Conservation (phyloP, 2,113 vertebrate genomes). For the Daubentonia madagascariensis region DNA sequence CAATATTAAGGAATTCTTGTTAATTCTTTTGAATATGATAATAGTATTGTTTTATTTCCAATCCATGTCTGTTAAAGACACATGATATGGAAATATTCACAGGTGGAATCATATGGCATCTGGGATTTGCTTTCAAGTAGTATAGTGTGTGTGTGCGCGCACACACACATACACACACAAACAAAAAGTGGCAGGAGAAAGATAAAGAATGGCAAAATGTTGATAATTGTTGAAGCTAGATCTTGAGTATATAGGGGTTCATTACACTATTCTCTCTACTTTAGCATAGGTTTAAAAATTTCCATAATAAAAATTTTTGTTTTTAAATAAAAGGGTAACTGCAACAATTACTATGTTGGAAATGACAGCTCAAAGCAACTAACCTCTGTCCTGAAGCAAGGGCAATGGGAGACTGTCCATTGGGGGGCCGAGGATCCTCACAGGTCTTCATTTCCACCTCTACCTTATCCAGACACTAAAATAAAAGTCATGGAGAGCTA, state of each 20-base stretch:
- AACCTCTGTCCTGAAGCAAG: constrained; percentile 97
- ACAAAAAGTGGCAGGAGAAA: not conserved
- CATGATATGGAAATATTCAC: not conserved
- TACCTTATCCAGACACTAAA: constrained; percentile 97
- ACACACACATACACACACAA: not conserved
- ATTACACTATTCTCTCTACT: not conserved
- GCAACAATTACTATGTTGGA: not conserved
- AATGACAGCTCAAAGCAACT: constrained; percentile 46
- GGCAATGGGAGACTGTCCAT: constrained; percentile 97
- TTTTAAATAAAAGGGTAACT: constrained; percentile 6
- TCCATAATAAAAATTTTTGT: not conserved
- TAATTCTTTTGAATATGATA: not conserved
- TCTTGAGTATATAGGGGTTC: not conserved
- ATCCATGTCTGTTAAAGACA: not conserved
- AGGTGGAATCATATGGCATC: not conserved
- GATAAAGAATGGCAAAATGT: not conserved
- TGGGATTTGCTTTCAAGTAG: not conserved
- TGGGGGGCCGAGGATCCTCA: constrained; percentile 95
- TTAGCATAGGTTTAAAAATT: not conserved
- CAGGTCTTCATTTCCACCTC: constrained; percentile 99
- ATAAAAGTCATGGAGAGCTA: not conserved
- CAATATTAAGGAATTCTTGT: constrained; percentile 16
- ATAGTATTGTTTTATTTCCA: not conserved
- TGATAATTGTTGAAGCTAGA: not conserved
- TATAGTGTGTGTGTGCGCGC: not conserved